These are phyloP conservation scores for Protonemura montana DNA, from an alignment of 2,888 invertebrate genomes.

Conservation along the genomic window DNA sequence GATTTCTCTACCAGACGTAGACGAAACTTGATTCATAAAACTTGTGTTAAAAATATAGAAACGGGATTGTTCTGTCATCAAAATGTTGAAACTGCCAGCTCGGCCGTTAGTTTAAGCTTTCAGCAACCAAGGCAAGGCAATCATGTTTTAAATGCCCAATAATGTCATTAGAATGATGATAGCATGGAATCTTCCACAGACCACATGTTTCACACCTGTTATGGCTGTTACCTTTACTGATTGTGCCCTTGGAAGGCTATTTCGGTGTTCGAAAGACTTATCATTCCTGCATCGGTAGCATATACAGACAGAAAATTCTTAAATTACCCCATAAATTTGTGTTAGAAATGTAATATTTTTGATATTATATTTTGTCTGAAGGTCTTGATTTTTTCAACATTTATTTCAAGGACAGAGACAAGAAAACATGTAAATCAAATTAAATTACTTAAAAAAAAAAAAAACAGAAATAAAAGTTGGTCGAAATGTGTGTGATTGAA, in stretches of 20 bases:
- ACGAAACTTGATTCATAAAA: not conserved
- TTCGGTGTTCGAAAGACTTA: not conserved
- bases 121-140: not conserved
- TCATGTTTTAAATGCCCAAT: not conserved
- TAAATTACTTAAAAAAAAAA: too few species aligned
- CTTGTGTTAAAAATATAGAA: not conserved
- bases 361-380: not conserved
- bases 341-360: too few species aligned
- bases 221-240: not conserved
- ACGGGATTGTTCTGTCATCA: not conserved
- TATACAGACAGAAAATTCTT: too few species aligned
- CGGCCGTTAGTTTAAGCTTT: not conserved
- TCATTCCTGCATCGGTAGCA: too few species aligned
- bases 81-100: too few species aligned
- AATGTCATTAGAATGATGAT: not conserved
- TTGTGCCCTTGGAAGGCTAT: not conserved
- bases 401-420: not conserved
- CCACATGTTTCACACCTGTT: slow-evolving; percentile 12
- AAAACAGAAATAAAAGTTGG: too few species aligned
- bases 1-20: not conserved
- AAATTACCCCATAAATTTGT: too few species aligned
- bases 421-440: not conserved
- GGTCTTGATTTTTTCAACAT: not conserved
- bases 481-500: too few species aligned
- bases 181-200: not conserved